Evolutionary conservation across 2,113 vertebrate species (phyloP), one percentile per base, ranked within the genome.

Genomic region (Todiramphus chloris): DNA sequence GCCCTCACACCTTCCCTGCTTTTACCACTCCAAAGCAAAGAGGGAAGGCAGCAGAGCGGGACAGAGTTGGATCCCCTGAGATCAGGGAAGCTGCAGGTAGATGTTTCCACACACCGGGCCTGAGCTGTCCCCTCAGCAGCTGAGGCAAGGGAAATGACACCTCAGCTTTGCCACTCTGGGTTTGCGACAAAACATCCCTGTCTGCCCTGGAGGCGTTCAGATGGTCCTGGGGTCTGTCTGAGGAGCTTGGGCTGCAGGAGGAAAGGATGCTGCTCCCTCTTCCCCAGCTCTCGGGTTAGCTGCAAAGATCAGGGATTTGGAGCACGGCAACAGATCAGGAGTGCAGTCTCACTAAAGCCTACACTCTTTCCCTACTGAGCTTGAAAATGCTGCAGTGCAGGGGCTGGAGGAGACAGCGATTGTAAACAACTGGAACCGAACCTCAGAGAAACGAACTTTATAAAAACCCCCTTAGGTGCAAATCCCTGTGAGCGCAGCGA

Each of bases 321-420:
- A 85, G 91, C 89, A 79, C 1, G 1, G 35, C 39, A 63, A 51
- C 33, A 63, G 37, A 73, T 53, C 55, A 69, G 46, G 87, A 91
- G 84, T 33, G 82, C 87, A 67, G 87, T 41, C 91, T 84, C 72
- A 44, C 85, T 16, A 27, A 83, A 83, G 76, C 23, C 60, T 60
- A 44, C 43, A 4, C 73, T 17, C 67, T 53, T 89, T 85, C 48
- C 89, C 64, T 23, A 43, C 73, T 44, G 62, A 89, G 84, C 78
- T 41, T 43, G 67, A 82, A 91, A 95, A 94, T 93, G 58, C 94
- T 97, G 94, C 96, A 96, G 93, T 97, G 94, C 94, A 96, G 95
- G 50, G 91, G 60, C 50, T 79, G 84, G 58, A 67, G 43, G 41
- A 93, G 50, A 72, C 44, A 23, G 50, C 16, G 58, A 72, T 82